Evolutionary conservation across 2,888 invertebrate species (phyloP).

Genomic region (Limenitis arthemis): DNA sequence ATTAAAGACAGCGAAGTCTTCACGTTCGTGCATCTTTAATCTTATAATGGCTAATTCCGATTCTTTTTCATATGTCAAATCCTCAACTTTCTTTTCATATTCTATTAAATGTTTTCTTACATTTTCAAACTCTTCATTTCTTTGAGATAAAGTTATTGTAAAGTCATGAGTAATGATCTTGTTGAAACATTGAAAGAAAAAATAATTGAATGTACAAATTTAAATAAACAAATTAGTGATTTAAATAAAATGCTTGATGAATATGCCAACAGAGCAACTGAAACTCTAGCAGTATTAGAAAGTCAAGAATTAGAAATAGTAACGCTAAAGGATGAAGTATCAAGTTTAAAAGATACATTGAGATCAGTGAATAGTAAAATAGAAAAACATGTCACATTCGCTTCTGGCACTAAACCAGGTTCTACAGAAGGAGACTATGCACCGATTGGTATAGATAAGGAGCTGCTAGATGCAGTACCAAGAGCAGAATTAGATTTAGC

Average conservation of each 20-base stretch:
- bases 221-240: slow-evolving; percentile 67
- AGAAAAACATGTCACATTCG: slow-evolving; percentile 62
- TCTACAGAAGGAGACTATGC: slow-evolving; percentile 30
- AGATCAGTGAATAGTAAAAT: slow-evolving; percentile 47
- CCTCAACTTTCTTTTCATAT: slow-evolving; percentile 60
- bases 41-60: slow-evolving; percentile 68
- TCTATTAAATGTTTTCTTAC: slow-evolving; percentile 49
- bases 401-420: slow-evolving; percentile 55
- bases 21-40: slow-evolving; percentile 65
- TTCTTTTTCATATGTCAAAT: slow-evolving; percentile 65
- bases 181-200: slow-evolving; percentile 53
- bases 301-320: slow-evolving; percentile 82
- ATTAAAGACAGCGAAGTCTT: slow-evolving; percentile 53
- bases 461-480: slow-evolving; percentile 53
- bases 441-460: slow-evolving; percentile 36
- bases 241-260: slow-evolving; percentile 67
- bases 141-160: slow-evolving; percentile 42
- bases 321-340: slow-evolving; percentile 77
- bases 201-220: slow-evolving; percentile 59
- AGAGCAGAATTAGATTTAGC: slow-evolving; percentile 84
- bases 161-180: slow-evolving; percentile 47
- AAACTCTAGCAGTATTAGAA: slow-evolving; percentile 75
- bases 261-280: slow-evolving; percentile 66
- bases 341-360: slow-evolving; percentile 43
- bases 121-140: slow-evolving; percentile 59